Evolutionary conservation across 2,113 vertebrate genomes (phyloP), one percentile per base, ranked within the genome.

Genomic region (Scartelaos histophorus): DNA sequence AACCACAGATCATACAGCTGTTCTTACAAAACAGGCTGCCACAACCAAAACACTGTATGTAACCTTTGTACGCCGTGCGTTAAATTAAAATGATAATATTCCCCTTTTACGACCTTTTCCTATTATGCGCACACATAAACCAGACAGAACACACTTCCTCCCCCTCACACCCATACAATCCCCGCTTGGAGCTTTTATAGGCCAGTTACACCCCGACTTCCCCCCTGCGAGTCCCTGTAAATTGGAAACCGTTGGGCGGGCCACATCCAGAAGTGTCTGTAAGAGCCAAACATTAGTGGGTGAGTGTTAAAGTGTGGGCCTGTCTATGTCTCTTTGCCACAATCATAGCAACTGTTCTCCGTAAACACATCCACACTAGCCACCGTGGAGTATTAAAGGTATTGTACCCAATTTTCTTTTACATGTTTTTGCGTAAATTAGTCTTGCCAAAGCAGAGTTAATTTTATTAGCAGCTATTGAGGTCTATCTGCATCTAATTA

Each of bases 291-390:
- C 54, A 65, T 66, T 68, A 43, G 71, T 46, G 45, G 69, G 15
- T 13, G 13, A 49, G 66, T 51, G 65, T 68, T 67, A 66, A 53
- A 49, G 1, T 22, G 25, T 68, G 38, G 35, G 65, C 49, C 61
- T 62, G 56, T 57, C 79, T 47, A 62, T 80, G 70, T 57, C 51
- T 10, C 61, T 71, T 73, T 71, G 73, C 76, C 76, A 73, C 74
- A 89, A 81, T 83, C 90, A 82, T 80, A 85, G 87, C 85, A 88
- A 88, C 84, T 74, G 80, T 51, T 75, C 66, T 61, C 19, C 1
- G 60, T 89, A 82, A 89, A 87, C 76, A 85, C 34, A 16, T 79
- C 80, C 74, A 74, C 67, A 82, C 67, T 70, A 79, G 83, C 76
- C 74, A 67, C 79, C 34, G 7, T 1, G 47, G 34, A 79, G 74